Base-by-base conservation (phyloP, 2,113 vertebrate species). In the Sapajus apella region DNA sequence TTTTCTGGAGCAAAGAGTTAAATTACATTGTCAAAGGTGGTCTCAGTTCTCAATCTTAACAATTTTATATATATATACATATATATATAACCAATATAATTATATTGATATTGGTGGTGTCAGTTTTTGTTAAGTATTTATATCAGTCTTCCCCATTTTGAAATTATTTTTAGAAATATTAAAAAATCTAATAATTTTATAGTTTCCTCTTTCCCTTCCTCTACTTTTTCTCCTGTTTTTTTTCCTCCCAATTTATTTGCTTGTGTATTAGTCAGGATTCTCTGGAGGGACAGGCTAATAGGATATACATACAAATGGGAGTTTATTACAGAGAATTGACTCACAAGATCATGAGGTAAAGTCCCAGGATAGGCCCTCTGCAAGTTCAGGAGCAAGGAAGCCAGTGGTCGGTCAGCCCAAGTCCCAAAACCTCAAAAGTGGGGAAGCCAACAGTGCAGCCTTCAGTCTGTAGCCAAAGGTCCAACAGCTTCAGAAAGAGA, bases 91-190 rank as follows among this genome's bases (percentile, higher is more conserved):
- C 4, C 25, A 61, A 61, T 61, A 64, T 64, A 64, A 64, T 30
- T 92, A 50, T 84, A 87, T 58, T 68, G 35, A 55, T 30, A 4
- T 10, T 84, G 47, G 14, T 92, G 25, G 37, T 35, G 16, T 87
- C 30, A 87, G 21, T 76, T 84, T 91, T 87, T 87, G 8, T 75
- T 89, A 87, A 91, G 55, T 70, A 76, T 87, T 87, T 83, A 55
- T 11, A 80, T 10, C 61, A 21, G 5, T 2, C 12, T 72, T 92
- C 17, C 3, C 4, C 11, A 70, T 55, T 76, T 90, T 7, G 58
- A 90, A 92, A 68, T 18, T 58, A 47, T 32, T 94, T 90, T 88
- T 77, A 52, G 55, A 84, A 18, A 72, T 92, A 70, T 5, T 35
- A 61, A 76, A 90, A 68, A 35, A 58, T 83, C 27, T 73, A 66